phyloP scores from a whole-genome alignment of 2,113 vertebrate genomes.

The Alosa alosa region DNA sequence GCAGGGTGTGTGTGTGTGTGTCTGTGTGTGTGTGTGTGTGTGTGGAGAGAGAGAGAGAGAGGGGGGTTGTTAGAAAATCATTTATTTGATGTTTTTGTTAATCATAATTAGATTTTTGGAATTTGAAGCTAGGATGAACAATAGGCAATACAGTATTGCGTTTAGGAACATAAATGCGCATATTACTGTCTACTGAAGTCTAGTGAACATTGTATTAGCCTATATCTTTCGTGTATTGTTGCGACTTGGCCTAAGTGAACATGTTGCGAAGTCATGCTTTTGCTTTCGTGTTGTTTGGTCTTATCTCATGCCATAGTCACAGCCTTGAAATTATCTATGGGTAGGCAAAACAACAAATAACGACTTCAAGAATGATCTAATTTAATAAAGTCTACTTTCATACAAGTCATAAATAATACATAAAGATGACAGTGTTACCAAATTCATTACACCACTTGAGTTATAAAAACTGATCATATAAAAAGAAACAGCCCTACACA shows the following conservation, averaged over 20 bases:
- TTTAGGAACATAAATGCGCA: no score
- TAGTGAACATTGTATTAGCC: background rate
- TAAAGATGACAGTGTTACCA: background rate
- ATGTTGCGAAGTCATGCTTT: background rate
- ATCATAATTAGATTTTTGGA: no score
- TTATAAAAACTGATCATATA: conserved; percentile 15
- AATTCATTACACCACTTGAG: background rate
- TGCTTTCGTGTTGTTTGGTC: background rate
- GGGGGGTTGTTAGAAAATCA: no score
- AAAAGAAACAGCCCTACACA: background rate
- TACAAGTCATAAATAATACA: conserved; percentile 17
- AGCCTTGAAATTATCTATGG: background rate
- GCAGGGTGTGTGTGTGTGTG: background rate
- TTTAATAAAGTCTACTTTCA: conserved; percentile 7
- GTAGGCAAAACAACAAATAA: background rate
- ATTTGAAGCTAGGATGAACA: no score
- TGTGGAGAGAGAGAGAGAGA: no score
- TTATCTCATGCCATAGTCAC: background rate
- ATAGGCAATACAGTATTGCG: no score
- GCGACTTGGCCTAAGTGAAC: background rate
- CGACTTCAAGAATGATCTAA: background rate
- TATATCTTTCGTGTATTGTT: background rate
- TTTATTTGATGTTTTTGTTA: no score
- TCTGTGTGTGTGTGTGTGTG: background rate
- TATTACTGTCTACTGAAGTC: background rate